Percentiles rank a stretch among this genome's conserved stretches.
These are phyloP conservation scores for Malurus melanocephalus DNA, from an alignment of 2,113 vertebrate genomes.

Conservation along the genomic window DNA sequence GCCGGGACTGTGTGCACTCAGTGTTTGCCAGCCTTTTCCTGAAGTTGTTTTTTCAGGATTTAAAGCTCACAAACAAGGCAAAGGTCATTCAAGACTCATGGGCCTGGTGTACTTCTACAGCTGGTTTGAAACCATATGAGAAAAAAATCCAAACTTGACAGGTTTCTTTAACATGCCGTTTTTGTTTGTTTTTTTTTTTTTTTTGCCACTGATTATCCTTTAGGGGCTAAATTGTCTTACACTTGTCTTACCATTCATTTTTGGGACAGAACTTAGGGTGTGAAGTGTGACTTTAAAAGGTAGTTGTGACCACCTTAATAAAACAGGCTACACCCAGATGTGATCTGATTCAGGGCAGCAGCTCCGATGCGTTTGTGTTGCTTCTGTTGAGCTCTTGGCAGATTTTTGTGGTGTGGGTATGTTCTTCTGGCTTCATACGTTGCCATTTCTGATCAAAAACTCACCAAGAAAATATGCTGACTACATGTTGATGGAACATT, in stretches of 20 bases:
- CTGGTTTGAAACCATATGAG: neutral
- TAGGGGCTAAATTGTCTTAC: neutral
- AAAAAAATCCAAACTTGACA: neutral
- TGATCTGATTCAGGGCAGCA: neutral
- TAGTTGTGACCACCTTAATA: neutral
- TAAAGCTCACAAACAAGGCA: neutral
- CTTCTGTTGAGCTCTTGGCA: neutral
- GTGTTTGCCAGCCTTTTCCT: neutral
- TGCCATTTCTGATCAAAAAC: slow-evolving; percentile 2
- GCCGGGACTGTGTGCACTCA: fast-evolving
- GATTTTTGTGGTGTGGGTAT: neutral
- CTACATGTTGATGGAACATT: neutral
- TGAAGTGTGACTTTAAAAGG: neutral
- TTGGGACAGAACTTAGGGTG: neutral
- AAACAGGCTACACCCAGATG: fast-evolving
- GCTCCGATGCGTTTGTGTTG: neutral
- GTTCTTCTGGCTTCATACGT: neutral
- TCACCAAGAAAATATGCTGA: slow-evolving; percentile 16
- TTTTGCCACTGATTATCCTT: neutral
- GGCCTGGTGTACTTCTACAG: neutral
- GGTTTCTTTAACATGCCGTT: neutral
- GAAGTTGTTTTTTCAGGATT: neutral
- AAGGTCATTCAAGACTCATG: neutral
- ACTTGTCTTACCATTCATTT: neutral
- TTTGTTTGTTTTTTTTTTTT: neutral